phyloP scores from a whole-genome alignment of 2,888 invertebrate genomes.

The Maniola hyperantus region DNA sequence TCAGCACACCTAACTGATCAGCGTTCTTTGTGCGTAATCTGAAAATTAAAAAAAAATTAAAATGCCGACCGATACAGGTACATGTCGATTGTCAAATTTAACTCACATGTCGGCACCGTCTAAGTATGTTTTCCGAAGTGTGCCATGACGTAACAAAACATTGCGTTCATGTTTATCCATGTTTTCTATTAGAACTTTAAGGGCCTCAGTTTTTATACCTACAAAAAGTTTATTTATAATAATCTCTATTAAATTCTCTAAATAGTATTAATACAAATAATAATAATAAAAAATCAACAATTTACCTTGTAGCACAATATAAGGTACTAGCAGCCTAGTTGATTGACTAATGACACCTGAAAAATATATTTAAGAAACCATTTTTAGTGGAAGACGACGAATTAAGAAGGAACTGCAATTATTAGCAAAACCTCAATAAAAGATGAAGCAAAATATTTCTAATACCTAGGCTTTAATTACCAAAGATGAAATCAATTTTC shows the following conservation, averaged over 20 bases:
- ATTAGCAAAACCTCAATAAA: not conserved
- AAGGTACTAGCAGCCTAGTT: slow-evolving; percentile 56
- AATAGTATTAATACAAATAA: not conserved
- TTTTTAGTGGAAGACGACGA: not conserved
- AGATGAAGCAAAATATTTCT: no score
- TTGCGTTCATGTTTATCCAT: slow-evolving; percentile 54
- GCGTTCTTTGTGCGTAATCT: slow-evolving; percentile 64
- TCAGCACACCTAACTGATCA: slow-evolving; percentile 55
- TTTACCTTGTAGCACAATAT: slow-evolving; percentile 61
- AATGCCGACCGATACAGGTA: no score
- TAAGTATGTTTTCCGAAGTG: slow-evolving; percentile 56
- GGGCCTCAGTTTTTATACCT: slow-evolving; percentile 60
- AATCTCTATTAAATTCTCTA: not conserved
- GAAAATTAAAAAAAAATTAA: slow-evolving; percentile 20
- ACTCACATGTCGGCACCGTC: slow-evolving; percentile 62
- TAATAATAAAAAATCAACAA: not conserved
- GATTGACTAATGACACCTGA: slow-evolving; percentile 59
- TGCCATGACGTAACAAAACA: slow-evolving; percentile 66
- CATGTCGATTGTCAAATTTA: not conserved
- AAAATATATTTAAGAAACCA: slow-evolving; percentile 37
- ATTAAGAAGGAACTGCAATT: not conserved
- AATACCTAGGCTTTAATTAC: not conserved
- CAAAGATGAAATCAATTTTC: not conserved
- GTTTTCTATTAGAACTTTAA: slow-evolving; percentile 54
- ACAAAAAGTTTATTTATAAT: slow-evolving; percentile 37